Conservation (phyloP, 2,888 invertebrate genomes). For the Spilarctia lutea region DNA sequence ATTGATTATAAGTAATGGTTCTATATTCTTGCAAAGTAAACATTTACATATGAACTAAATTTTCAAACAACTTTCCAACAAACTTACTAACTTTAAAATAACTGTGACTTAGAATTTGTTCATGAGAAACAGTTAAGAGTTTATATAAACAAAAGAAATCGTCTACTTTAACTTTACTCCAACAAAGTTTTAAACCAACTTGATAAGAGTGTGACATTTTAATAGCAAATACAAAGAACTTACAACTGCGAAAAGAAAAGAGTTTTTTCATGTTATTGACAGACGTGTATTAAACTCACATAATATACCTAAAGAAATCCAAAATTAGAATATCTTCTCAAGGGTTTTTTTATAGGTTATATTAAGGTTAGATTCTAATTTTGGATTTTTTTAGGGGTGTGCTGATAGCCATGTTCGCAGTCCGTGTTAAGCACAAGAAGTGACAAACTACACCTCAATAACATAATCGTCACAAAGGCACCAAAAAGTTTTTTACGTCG, state of each 20-base stretch:
- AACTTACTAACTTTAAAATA: background rate
- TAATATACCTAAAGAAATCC: background rate
- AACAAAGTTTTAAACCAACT: background rate
- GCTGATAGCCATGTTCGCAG: background rate
- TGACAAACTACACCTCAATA: background rate
- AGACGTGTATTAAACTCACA: background rate
- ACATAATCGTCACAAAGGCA: background rate
- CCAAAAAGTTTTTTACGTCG: background rate
- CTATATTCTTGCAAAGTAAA: background rate
- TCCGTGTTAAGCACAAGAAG: background rate
- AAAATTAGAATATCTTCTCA: background rate
- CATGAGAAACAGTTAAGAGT: background rate
- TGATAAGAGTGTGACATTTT: background rate
- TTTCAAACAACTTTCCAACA: background rate
- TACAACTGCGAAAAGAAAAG: background rate
- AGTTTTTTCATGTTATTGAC: background rate
- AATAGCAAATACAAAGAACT: background rate
- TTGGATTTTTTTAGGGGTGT: background rate
- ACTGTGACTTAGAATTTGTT: background rate
- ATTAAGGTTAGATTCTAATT: too few species aligned
- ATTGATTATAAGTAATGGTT: background rate
- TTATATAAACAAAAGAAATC: background rate
- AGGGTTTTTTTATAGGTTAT: too few species aligned
- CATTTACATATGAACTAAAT: background rate
- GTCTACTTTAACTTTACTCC: background rate